Base-by-base conservation (phyloP, 2,888 invertebrate genomes). In the Brenthis hecate region DNA sequence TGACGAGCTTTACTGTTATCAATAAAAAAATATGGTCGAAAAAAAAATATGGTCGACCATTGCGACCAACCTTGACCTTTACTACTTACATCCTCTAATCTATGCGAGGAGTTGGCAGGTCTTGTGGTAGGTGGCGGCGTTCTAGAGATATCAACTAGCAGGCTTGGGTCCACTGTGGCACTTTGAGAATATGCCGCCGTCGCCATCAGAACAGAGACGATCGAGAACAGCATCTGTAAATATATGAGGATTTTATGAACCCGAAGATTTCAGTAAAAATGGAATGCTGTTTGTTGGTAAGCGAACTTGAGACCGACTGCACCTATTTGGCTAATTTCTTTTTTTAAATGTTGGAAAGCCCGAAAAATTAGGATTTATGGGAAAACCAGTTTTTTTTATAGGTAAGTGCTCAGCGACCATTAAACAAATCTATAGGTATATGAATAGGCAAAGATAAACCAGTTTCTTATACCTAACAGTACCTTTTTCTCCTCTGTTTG, bases 61-160 rank as follows among this genome's bases (percentile, higher is more conserved):
- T 19, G 3, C 23, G 6, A 61, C n/a, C n/a, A 53, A 11, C 51
- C 36, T 13, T 3, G 3, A 1, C 14, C 48, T 0, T 8, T 47
- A 53, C n/a, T 4, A 78, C 86, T 81, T 73, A 87, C 88, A 16
- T 83, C 79, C 69, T 86, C 81, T 50, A 74, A 74, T 23, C 72
- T 72, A 0, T 67, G 58, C 3, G 71, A 66, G 13, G 36, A 16
- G 47, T 3, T 72, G 58, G 1, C 60, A 65, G 73, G 23, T 1
- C 68, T 56, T n/a, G 65, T 56, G 13, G 56, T 63, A 13, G 66
- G 19, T 13, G 73, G 66, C 6, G 75, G 69, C 0, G 74, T 73
- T 3, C 73, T 72, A 48, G 72, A 73, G 16, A 75, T 57, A 28
- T 72, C 72, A 6, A 66, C 60, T 19, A 75, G 54, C 3, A 70